phyloP scores from a whole-genome alignment of 2,888 invertebrate species.

The Apamea crenata region DNA sequence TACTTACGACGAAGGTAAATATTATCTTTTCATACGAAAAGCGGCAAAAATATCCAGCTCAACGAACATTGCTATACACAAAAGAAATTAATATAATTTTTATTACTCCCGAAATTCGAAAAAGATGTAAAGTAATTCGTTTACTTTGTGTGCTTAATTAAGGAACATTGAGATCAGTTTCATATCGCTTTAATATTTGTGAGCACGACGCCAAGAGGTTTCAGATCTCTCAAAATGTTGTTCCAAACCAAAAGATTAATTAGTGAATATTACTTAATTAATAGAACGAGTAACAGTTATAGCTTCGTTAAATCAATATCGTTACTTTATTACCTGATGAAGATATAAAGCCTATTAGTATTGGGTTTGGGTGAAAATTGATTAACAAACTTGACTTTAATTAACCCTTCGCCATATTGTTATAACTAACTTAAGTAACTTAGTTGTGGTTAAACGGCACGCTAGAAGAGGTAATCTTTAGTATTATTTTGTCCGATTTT shows the following conservation, averaged over 20 bases:
- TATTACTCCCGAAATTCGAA: slow-evolving; percentile 17
- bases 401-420: slow-evolving; percentile 15
- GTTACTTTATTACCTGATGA: slow-evolving; percentile 20
- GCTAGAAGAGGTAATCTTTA: not conserved
- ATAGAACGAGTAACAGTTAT: slow-evolving; percentile 4
- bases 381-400: slow-evolving; percentile 38
- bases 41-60: not conserved
- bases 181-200: slow-evolving; percentile 34
- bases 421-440: slow-evolving; percentile 6
- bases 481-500: not conserved
- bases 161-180: slow-evolving; percentile 30
- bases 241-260: slow-evolving; percentile 37
- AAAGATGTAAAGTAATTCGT: slow-evolving; percentile 35
- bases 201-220: slow-evolving; percentile 8
- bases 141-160: slow-evolving; percentile 50
- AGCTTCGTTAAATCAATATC: slow-evolving; percentile 30
- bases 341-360: slow-evolving; percentile 12
- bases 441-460: not conserved
- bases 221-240: slow-evolving; percentile 7
- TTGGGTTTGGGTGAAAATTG: not conserved
- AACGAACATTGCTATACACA: slow-evolving; percentile 1
- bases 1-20: slow-evolving; percentile 14
- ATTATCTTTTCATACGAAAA: slow-evolving; percentile 18
- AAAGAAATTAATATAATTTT: slow-evolving; percentile 26
- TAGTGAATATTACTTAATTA: slow-evolving; percentile 32